Evolutionary conservation across 2,888 invertebrate genomes (phyloP).

Genomic region (Hymenopus coronatus): DNA sequence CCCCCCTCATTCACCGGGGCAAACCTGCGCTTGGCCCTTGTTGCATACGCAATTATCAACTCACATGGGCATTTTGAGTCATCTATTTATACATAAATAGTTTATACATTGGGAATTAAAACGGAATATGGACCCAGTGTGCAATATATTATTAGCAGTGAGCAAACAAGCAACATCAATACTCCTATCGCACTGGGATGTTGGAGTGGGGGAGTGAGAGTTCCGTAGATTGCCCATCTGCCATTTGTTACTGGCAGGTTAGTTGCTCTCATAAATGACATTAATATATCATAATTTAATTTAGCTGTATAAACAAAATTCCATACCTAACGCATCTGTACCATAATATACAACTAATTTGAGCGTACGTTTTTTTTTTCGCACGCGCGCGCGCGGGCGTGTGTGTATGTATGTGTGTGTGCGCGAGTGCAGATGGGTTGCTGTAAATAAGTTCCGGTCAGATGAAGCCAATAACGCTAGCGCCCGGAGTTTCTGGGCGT

Average conservation of each 20-base stretch:
- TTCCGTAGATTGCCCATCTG: slow-evolving; percentile 20
- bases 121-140: slow-evolving; percentile 21
- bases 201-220: background rate
- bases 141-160: slow-evolving; percentile 19
- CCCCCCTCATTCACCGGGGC: slow-evolving; percentile 24
- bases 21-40: background rate
- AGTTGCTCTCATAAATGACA: slow-evolving; percentile 20
- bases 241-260: slow-evolving; percentile 20
- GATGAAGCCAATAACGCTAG: slow-evolving; percentile 12
- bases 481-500: background rate
- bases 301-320: slow-evolving; percentile 21
- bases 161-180: slow-evolving; percentile 20
- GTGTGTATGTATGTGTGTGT: background rate
- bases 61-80: slow-evolving; percentile 17
- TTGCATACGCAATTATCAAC: slow-evolving; percentile 11
- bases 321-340: slow-evolving; percentile 19
- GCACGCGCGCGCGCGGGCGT: no score
- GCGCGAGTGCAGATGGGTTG: slow-evolving; percentile 7
- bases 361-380: slow-evolving; percentile 16
- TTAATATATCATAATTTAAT: slow-evolving; percentile 22
- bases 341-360: slow-evolving; percentile 21
- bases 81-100: slow-evolving; percentile 21
- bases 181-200: slow-evolving; percentile 9
- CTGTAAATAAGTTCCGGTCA: slow-evolving; percentile 21
- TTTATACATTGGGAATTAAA: slow-evolving; percentile 21